These are phyloP conservation scores for Glyphotaelius pellucidus DNA, from an alignment of 2,888 invertebrate genomes.

Conservation along the genomic window DNA sequence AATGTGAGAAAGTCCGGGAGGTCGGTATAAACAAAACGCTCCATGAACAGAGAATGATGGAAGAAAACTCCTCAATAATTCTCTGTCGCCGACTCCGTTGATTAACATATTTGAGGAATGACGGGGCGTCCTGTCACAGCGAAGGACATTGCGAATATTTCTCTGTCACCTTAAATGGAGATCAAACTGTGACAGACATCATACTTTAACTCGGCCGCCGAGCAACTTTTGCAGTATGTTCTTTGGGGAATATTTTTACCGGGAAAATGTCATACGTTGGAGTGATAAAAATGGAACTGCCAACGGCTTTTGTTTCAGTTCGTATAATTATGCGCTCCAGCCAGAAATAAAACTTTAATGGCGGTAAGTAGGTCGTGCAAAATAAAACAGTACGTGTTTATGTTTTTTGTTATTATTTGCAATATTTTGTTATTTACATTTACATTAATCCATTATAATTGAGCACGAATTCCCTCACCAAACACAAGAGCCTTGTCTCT, in stretches of 20 bases:
- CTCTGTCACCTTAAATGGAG: slow-evolving; percentile 21
- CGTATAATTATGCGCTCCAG: background rate
- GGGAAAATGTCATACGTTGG: background rate
- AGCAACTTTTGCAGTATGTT: background rate
- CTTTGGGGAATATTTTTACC: background rate
- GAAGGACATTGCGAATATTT: slow-evolving; percentile 6
- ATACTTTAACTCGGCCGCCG: background rate
- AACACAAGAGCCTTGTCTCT: too few relatives aligned
- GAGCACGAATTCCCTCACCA: too few relatives aligned
- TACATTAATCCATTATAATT: too few relatives aligned
- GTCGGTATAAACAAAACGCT: background rate
- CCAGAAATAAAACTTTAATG: background rate
- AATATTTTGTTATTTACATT: too few relatives aligned
- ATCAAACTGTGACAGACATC: slow-evolving; percentile 14
- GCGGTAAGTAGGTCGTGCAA: background rate
- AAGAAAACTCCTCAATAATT: background rate
- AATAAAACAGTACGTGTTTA: background rate
- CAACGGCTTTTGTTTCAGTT: background rate
- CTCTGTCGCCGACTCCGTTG: slow-evolving; percentile 13
- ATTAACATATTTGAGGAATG: slow-evolving; percentile 29
- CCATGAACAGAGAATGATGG: background rate
- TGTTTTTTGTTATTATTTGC: too few relatives aligned
- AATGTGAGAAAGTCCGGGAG: slow-evolving; percentile 8
- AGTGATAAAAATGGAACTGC: background rate
- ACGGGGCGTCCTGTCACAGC: background rate